These are phyloP conservation scores for Takifugu rubripes DNA, from an alignment of 2,797 vertebrate genomes.

Conservation along the genomic window DNA sequence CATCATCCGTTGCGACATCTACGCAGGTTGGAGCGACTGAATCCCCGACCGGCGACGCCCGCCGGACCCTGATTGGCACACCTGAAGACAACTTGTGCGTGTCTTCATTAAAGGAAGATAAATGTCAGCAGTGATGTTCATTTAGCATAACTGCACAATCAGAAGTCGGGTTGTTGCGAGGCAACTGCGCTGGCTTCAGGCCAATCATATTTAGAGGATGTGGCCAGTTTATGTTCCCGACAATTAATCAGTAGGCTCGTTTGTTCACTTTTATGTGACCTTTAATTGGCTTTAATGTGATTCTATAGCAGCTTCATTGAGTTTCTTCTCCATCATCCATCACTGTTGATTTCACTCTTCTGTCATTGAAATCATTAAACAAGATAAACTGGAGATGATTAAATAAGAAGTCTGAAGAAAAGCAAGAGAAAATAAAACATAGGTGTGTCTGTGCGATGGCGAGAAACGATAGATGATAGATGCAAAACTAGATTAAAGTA, in stretches of 20 bases:
- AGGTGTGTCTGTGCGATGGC: too few relatives aligned
- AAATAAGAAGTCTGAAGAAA: too few relatives aligned
- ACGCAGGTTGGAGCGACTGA: too few relatives aligned
- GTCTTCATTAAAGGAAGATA: neutral
- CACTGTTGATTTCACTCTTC: constrained; percentile 1
- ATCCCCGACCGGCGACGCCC: too few relatives aligned
- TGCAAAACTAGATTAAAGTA: constrained; percentile 9
- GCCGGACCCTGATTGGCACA: too few relatives aligned
- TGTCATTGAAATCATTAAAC: too few relatives aligned
- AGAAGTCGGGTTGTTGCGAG: constrained; percentile 3
- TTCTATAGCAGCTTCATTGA: constrained; percentile 10
- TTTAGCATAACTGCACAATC: constrained; percentile 1
- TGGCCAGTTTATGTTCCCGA: constrained; percentile 12
- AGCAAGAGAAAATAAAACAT: too few relatives aligned
- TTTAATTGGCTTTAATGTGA: constrained; percentile 29
- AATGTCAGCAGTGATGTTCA: neutral
- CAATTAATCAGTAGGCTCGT: constrained; percentile 30
- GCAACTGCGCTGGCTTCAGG: constrained; percentile 1
- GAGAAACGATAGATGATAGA: constrained; percentile 1
- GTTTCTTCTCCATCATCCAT: constrained; percentile 7
- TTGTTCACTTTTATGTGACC: constrained; percentile 26
- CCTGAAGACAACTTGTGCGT: too few relatives aligned
- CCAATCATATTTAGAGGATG: constrained; percentile 30
- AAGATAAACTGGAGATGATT: neutral
- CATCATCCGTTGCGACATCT: too few relatives aligned